These are phyloP conservation scores for Strigops habroptila DNA, from an alignment of 2,113 vertebrate genomes.

Conservation along the genomic window DNA sequence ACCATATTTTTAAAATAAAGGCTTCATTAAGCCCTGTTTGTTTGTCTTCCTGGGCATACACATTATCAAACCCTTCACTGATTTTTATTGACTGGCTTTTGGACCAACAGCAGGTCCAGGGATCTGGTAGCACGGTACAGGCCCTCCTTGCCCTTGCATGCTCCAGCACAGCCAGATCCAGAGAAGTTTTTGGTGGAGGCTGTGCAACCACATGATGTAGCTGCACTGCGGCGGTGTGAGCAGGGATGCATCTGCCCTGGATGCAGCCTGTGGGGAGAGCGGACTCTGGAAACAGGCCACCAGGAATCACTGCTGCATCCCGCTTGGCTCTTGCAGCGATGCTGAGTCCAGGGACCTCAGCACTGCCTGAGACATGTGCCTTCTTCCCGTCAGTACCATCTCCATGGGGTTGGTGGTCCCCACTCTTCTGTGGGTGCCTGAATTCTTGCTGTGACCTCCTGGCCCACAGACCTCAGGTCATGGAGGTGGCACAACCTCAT, in stretches of 20 bases:
- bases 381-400: not conserved
- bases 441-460: not conserved
- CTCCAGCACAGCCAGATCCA: fast-evolving
- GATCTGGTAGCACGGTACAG: fast-evolving
- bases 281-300: not conserved
- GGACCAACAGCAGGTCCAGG: not conserved
- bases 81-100: not conserved
- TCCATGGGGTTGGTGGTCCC: fast-evolving
- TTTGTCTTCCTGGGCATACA: slow-evolving; percentile 18
- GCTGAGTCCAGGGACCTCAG: not conserved
- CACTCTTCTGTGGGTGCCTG: too few relatives aligned
- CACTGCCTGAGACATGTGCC: fast-evolving
- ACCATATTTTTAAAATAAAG: slow-evolving; percentile 66
- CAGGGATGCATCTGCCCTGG: not conserved
- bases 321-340: not conserved
- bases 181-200: not conserved
- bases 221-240: not conserved
- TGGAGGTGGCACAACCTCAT: not conserved
- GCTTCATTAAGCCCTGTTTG: slow-evolving; percentile 6
- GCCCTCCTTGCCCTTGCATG: not conserved
- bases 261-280: not conserved
- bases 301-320: not conserved
- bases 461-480: fast-evolving
- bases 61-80: not conserved
- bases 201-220: not conserved